Conservation (phyloP, 2,113 vertebrate genomes). For the Anas platyrhynchos region DNA sequence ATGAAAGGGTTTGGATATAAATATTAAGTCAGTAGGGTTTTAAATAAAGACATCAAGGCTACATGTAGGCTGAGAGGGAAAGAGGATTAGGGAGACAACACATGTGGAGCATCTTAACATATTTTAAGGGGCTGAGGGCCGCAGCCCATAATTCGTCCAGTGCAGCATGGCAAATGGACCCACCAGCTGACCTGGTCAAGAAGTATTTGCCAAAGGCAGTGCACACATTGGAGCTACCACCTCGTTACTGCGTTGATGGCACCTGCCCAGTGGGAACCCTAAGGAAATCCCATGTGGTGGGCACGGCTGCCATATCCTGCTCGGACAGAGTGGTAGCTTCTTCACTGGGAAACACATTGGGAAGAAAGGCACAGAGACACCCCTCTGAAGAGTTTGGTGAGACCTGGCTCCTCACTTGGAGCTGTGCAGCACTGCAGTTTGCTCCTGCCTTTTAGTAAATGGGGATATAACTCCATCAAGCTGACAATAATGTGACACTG, state of each 20-base stretch:
- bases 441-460: background rate
- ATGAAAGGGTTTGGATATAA: background rate
- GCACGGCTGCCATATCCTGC: rapidly evolving
- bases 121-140: background rate
- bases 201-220: background rate
- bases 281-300: background rate
- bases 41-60: background rate
- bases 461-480: background rate
- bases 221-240: rapidly evolving
- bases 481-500: background rate
- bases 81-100: background rate
- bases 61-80: background rate
- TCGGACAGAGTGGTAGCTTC: background rate
- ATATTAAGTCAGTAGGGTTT: background rate
- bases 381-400: background rate
- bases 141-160: background rate
- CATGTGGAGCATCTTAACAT: background rate
- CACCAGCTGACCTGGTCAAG: background rate
- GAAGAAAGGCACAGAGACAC: background rate
- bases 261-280: background rate
- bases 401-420: background rate
- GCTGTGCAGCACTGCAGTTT: background rate
- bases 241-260: rapidly evolving
- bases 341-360: background rate
- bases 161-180: background rate